phyloP scores from a whole-genome alignment of 2,888 invertebrate species.

The Theretra japonica region DNA sequence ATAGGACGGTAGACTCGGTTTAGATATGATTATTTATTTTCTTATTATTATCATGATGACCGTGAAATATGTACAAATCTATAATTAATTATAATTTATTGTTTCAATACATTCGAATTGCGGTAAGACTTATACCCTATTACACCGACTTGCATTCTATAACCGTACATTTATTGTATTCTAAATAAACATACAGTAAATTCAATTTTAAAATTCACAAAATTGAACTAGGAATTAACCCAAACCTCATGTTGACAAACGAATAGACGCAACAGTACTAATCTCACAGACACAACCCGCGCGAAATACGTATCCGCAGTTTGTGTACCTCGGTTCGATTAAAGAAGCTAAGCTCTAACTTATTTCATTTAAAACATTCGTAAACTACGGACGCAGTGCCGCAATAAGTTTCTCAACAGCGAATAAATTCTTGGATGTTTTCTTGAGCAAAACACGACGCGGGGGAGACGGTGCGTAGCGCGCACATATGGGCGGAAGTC shows the following conservation, averaged over 20 bases:
- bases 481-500: slow-evolving; percentile 78
- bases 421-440: slow-evolving; percentile 61
- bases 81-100: too few species aligned
- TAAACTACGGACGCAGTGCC: slow-evolving; percentile 17
- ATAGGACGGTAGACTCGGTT: too few species aligned
- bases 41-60: too few species aligned
- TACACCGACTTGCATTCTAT: too few species aligned
- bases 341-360: slow-evolving; percentile 25
- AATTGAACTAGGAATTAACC: neutral
- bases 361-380: slow-evolving; percentile 26
- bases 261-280: neutral
- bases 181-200: neutral
- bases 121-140: too few species aligned
- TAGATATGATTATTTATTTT: too few species aligned
- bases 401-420: slow-evolving; percentile 48
- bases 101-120: too few species aligned
- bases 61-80: too few species aligned
- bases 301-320: neutral
- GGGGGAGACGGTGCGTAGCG: slow-evolving; percentile 71
- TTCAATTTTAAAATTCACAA: neutral
- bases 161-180: too few species aligned
- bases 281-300: neutral
- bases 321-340: slow-evolving; percentile 4
- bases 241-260: neutral
- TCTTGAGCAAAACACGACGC: slow-evolving; percentile 59